Percentiles rank a stretch among this genome's conserved stretches.
Conservation (phyloP, 53 echinoderm and acorn worm genomes). For the Echinarachnius parma region DNA sequence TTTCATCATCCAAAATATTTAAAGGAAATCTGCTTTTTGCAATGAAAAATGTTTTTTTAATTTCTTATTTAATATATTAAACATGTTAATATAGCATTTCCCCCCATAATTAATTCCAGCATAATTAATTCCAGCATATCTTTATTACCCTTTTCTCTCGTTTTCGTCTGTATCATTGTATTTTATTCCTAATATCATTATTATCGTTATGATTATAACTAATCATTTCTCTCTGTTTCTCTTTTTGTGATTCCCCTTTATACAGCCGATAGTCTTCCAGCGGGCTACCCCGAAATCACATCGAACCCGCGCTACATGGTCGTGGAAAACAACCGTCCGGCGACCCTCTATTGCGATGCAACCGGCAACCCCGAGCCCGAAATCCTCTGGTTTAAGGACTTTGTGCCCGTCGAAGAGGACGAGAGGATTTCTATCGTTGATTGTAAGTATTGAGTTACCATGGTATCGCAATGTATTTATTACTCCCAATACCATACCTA, state of each 20-base stretch:
- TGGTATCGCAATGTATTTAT: not conserved
- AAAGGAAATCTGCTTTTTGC: no score
- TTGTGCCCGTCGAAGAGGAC: slow-evolving; percentile 55
- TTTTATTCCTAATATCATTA: no score
- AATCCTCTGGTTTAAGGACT: slow-evolving; percentile 78
- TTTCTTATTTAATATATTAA: no score
- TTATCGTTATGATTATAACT: no score
- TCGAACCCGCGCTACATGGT: slow-evolving; percentile 50
- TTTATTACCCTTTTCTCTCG: no score
- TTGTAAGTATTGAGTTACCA: slow-evolving; percentile 13
- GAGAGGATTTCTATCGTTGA: slow-evolving; percentile 27
- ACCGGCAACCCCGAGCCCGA: slow-evolving; percentile 80
- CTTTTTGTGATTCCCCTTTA: slow-evolving; percentile 6
- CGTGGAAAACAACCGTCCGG: slow-evolving; percentile 69
- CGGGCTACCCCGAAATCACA: slow-evolving; percentile 72
- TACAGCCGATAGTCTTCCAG: slow-evolving; percentile 71
- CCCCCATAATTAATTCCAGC: no score
- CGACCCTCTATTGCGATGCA: slow-evolving; percentile 59
- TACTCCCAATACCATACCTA: no score
- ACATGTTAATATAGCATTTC: no score
- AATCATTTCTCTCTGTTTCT: not conserved
- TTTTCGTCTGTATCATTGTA: no score
- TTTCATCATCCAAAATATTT: no score
- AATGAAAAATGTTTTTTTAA: no score
- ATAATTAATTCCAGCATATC: no score